Evolutionary conservation across 2,888 invertebrate genomes (phyloP).

Genomic region (Xylota sylvarum): DNA sequence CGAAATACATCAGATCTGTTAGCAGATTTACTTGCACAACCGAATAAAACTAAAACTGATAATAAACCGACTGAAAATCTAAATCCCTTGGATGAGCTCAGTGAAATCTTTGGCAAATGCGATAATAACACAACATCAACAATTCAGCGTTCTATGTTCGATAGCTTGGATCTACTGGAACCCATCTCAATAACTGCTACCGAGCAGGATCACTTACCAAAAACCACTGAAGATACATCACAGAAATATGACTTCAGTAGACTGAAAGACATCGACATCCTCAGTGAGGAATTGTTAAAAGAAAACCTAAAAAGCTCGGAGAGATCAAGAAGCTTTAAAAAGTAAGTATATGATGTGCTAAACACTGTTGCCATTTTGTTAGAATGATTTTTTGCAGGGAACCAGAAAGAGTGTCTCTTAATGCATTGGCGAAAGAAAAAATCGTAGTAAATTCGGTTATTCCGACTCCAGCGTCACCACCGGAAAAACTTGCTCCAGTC

Average conservation of each 20-base stretch:
- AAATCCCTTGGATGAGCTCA: slow-evolving; percentile 80
- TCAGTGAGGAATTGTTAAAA: slow-evolving; percentile 92
- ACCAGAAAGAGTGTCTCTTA: slow-evolving; percentile 83
- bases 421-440: slow-evolving; percentile 81
- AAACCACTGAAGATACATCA: slow-evolving; percentile 13
- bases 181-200: slow-evolving; percentile 77
- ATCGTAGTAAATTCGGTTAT: slow-evolving; percentile 52
- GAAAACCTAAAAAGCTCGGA: slow-evolving; percentile 87
- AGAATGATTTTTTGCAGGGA: slow-evolving; percentile 76
- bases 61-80: slow-evolving; percentile 31
- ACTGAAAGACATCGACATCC: slow-evolving; percentile 86
- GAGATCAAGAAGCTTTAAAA: slow-evolving; percentile 84
- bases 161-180: slow-evolving; percentile 79
- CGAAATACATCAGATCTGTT: slow-evolving; percentile 78
- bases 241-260: slow-evolving; percentile 70
- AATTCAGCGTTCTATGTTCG: slow-evolving; percentile 38
- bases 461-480: slow-evolving; percentile 1
- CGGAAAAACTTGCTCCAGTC: background rate
- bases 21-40: slow-evolving; percentile 79
- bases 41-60: background rate
- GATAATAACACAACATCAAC: slow-evolving; percentile 71
- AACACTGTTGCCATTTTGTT: background rate
- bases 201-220: slow-evolving; percentile 16
- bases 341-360: slow-evolving; percentile 79
- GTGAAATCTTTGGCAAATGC: slow-evolving; percentile 80